Base-by-base conservation (phyloP, 2,888 invertebrate species). In the Lithosia quadra region DNA sequence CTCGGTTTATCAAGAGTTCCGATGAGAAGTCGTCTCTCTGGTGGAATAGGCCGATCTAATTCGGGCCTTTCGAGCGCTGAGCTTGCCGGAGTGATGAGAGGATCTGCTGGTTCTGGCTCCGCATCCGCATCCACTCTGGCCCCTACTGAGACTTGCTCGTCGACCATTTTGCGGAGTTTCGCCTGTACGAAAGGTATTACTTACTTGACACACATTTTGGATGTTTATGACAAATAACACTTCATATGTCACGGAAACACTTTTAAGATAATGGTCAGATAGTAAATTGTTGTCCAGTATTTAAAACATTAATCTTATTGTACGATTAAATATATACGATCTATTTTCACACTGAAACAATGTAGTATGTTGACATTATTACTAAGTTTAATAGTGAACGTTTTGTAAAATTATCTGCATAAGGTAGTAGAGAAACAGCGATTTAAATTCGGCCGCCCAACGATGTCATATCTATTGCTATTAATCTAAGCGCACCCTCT, bases 161-260 rank as follows among this genome's bases (percentile, higher is more conserved):
- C 98, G 89, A 98, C 98, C 98, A 98, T 98, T 95, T 97, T 97
- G 95, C 97, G 96, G 91, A 97, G 97, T 96, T 97, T 97, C 94
- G 96, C 96, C 96, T 97, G 95, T 22, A 2, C 0, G n/a, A 0
- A 57, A 55, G 22, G 18, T 53, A 34, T 9, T 15, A 10, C 5
- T 62, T 49, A 49, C 55, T 49, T 33, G 28, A 53, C n/a, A 39
- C 0, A 36, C 13, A 36, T 60, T n/a, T 39, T 10, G 10, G 9
- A 34, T 8, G 34, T 34, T 34, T 1, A 34, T 34, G 8, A 34
- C 4, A 34, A 34, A 9, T 1, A 34, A 34, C 34, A 34, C 9
- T 34, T 34, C 34, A 34, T 34, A 34, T 34, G 4, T 34, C 34
- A 34, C 34, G 8, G 10, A 34, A 10, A 10, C 9, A 34, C 36